These are phyloP conservation scores for Aphodius sticticus DNA, from an alignment of 2,888 invertebrate genomes.

Conservation along the genomic window DNA sequence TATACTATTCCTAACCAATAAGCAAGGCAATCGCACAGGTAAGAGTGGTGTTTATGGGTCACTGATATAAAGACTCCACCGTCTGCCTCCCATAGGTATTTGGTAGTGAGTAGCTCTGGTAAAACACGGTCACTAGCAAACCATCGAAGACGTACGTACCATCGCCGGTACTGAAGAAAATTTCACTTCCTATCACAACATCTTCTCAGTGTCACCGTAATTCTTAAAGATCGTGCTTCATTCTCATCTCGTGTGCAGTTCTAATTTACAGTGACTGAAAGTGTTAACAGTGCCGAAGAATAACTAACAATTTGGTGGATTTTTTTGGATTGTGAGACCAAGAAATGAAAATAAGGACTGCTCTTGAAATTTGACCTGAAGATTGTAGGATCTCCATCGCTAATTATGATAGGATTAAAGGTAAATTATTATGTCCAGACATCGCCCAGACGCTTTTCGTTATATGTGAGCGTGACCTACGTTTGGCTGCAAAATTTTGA, in stretches of 20 bases:
- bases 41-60: constrained; percentile 51
- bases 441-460: background rate
- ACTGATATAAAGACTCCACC: constrained; percentile 54
- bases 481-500: background rate
- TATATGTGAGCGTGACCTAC: background rate
- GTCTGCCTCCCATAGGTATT: constrained; percentile 53
- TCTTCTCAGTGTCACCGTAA: constrained; percentile 10
- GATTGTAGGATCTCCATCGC: background rate
- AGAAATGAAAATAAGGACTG: background rate
- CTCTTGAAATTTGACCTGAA: background rate
- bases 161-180: constrained; percentile 37
- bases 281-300: background rate
- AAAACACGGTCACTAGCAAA: constrained; percentile 52
- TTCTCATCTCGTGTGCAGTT: background rate
- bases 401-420: background rate
- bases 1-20: background rate
- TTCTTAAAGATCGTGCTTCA: background rate
- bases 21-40: constrained; percentile 32
- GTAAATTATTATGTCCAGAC: background rate
- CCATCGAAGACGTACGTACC: constrained; percentile 22
- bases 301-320: background rate
- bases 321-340: background rate
- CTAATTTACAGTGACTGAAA: background rate
- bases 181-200: constrained; percentile 47
- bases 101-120: constrained; percentile 51